These are phyloP conservation scores for Dysmachus trigonus DNA, from an alignment of 2,888 invertebrate genomes.

Conservation along the genomic window DNA sequence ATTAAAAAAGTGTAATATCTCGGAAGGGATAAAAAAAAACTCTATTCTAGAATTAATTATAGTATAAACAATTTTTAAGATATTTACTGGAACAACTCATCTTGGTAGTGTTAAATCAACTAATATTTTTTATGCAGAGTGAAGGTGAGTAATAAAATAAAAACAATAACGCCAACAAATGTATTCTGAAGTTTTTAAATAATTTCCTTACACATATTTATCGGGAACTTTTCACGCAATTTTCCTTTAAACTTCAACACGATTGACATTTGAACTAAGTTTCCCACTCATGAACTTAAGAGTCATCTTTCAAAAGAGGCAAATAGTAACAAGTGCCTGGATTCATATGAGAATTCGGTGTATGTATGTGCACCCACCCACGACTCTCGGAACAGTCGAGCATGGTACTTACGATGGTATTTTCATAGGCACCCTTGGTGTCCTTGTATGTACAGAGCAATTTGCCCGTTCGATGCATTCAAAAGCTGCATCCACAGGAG, in stretches of 20 bases:
- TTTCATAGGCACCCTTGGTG: neutral
- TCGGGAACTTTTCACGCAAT: neutral
- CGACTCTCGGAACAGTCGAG: neutral
- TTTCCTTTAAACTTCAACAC: neutral
- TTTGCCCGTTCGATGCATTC: conserved; percentile 18
- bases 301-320: conserved; percentile 7
- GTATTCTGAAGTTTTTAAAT: neutral
- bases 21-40: too few relatives aligned
- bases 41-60: too few relatives aligned
- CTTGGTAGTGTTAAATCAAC: too few relatives aligned
- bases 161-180: too few relatives aligned
- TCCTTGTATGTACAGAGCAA: conserved; percentile 17
- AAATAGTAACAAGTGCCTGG: conserved; percentile 13
- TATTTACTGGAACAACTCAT: too few relatives aligned
- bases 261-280: conserved; percentile 2
- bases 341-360: neutral
- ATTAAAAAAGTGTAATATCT: too few relatives aligned
- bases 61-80: too few relatives aligned
- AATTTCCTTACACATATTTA: neutral
- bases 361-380: neutral
- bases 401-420: neutral
- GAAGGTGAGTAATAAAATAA: neutral
- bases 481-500: neutral
- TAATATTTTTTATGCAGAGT: too few relatives aligned
- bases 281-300: neutral